phyloP scores from a whole-genome alignment of 2,113 vertebrate genomes.

The Hydrochoerus hydrochaeris region DNA sequence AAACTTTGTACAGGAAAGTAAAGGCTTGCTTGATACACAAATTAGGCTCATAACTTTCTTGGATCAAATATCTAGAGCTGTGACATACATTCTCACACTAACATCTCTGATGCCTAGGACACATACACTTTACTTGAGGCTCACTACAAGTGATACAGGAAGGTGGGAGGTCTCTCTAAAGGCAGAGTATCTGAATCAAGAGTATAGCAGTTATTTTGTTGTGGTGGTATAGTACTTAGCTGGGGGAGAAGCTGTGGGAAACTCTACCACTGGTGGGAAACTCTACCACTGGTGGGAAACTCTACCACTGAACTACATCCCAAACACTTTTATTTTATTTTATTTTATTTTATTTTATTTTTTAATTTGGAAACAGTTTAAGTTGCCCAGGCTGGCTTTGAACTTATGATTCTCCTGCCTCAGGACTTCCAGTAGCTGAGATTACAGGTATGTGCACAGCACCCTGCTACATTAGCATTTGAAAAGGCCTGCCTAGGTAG shows the following conservation, averaged over 20 bases:
- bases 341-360: too few species aligned
- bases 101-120: not conserved
- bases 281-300: not conserved
- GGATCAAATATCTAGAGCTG: constrained; percentile 28
- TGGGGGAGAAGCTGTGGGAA: not conserved
- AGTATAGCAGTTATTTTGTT: not conserved
- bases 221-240: not conserved
- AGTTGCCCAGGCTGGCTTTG: not conserved
- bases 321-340: not conserved
- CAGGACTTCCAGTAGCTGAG: not conserved
- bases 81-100: constrained; percentile 16
- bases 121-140: not conserved
- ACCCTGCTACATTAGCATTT: not conserved
- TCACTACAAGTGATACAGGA: not conserved
- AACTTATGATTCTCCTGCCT: not conserved
- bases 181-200: not conserved
- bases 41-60: constrained; percentile 26
- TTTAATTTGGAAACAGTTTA: not conserved
- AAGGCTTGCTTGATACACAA: constrained; percentile 39
- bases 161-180: not conserved
- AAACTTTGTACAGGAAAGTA: constrained; percentile 55
- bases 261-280: not conserved
- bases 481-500: not conserved
- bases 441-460: not conserved
- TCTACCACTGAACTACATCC: not conserved